Base-by-base conservation (phyloP, 2,797 vertebrate genomes). In the Cottoperca gobio region DNA sequence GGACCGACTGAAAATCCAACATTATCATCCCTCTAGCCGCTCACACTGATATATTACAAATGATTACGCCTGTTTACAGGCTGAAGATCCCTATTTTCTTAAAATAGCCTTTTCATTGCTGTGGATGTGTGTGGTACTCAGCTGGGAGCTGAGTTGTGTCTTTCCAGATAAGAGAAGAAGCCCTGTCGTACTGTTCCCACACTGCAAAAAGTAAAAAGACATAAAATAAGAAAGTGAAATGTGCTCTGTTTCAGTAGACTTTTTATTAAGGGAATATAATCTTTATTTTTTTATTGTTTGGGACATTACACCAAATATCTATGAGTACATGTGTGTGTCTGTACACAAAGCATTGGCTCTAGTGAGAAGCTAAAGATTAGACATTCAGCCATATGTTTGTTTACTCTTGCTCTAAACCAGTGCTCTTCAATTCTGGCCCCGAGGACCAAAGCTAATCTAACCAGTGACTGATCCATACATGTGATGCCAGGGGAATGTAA, bases 401-500 rank as follows among this genome's bases (percentile, higher is more conserved):
- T 76, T 79, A 76, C 68, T 21, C 63, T 71, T 53, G 64, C 76
- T 81, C 21, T 54, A 12, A 78, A 50, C 70, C 23, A 19, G 35
- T 49, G 63, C 78, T 80, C 81, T 84, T 78, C 55, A 80, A 9
- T 45, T 46, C 16, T 23, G 43, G n/a, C 71, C 79, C 76, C 0
- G 53, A 45, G 75, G 83, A 83, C 50, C 67, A 21, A 57, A 82
- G 52, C 26, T 26, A 85, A 88, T 90, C 64, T 11, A 89, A 91
- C 85, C 77, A 87, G 69, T 2, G 60, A 39, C 72, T 82, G 80
- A 88, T 82, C 82, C 80, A 85, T 82, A 84, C 43, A 78, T 79
- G 77, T 63, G 76, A 89, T 26, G 14, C 67, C 74, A 73, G 76
- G 78, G 73, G 68, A 89, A 90, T 86, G 74, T 73, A 78, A 89